Conservation (phyloP, 2,113 vertebrate genomes). For the Lucifuga dentata region DNA sequence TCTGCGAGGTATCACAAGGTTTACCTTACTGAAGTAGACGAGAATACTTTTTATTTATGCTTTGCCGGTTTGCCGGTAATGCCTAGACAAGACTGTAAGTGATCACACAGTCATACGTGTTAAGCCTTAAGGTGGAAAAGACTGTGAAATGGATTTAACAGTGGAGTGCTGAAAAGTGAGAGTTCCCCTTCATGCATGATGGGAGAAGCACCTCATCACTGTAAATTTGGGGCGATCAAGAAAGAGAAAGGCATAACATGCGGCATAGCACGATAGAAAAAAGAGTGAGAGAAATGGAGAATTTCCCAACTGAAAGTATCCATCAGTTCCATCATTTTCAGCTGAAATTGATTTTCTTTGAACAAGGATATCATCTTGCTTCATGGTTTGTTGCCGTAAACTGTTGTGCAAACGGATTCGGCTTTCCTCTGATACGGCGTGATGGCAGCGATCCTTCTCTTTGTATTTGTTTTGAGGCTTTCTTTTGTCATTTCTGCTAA, state of each 20-base stretch:
- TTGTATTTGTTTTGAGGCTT: slow-evolving; percentile 64
- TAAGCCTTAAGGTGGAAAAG: neutral
- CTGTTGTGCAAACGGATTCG: slow-evolving; percentile 47
- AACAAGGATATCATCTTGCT: slow-evolving; percentile 58
- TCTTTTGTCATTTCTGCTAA: slow-evolving; percentile 57
- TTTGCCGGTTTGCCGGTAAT: slow-evolving; percentile 9
- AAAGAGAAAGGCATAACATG: neutral
- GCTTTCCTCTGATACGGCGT: slow-evolving; percentile 44
- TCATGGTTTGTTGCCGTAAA: slow-evolving; percentile 64
- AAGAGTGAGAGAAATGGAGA: slow-evolving; percentile 46
- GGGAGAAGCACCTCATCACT: slow-evolving; percentile 29
- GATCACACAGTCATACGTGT: neutral
- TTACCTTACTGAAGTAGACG: slow-evolving; percentile 44
- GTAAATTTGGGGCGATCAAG: slow-evolving; percentile 30
- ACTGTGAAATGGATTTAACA: neutral
- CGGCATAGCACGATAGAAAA: slow-evolving; percentile 20
- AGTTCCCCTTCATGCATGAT: slow-evolving; percentile 2
- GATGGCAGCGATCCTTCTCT: slow-evolving; percentile 51
- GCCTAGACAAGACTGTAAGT: slow-evolving; percentile 16
- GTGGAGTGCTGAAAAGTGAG: slow-evolving; percentile 25
- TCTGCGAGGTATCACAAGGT: slow-evolving; percentile 46
- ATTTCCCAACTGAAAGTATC: slow-evolving; percentile 52
- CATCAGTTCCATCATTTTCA: slow-evolving; percentile 64
- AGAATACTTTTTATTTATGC: slow-evolving; percentile 43
- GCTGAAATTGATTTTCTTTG: slow-evolving; percentile 62